phyloP scores from a whole-genome alignment of 2,888 invertebrate genomes.

The Drosophila pegasa region DNA sequence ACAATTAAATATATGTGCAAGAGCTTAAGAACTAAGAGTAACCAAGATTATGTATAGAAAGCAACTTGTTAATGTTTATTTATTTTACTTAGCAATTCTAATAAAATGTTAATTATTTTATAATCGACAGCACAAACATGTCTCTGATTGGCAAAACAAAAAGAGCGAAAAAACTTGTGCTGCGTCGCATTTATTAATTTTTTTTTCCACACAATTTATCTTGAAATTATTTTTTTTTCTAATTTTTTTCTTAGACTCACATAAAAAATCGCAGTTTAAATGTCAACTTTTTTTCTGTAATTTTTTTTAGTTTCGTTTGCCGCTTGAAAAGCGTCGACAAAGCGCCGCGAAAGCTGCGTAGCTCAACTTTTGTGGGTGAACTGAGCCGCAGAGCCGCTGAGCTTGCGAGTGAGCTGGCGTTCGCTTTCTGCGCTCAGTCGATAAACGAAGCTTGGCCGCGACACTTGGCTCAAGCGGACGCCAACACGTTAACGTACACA shows the following conservation, averaged over 20 bases:
- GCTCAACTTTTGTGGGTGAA: slow-evolving; percentile 38
- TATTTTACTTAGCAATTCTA: not conserved
- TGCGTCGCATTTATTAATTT: slow-evolving; percentile 56
- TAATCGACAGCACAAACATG: not conserved
- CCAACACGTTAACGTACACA: slow-evolving; percentile 34
- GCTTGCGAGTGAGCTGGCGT: slow-evolving; percentile 68
- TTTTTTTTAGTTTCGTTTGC: slow-evolving; percentile 9
- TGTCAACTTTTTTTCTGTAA: slow-evolving; percentile 28
- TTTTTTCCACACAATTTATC: slow-evolving; percentile 52
- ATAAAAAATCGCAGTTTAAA: slow-evolving; percentile 49
- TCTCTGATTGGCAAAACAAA: not conserved
- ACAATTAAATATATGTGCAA: slow-evolving; percentile 31
- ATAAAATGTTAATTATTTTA: not conserved
- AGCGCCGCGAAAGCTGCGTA: slow-evolving; percentile 51
- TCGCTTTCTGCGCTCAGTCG: slow-evolving; percentile 70
- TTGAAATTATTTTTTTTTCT: slow-evolving; percentile 26
- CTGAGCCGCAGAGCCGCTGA: slow-evolving; percentile 18
- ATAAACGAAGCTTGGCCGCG: slow-evolving; percentile 79
- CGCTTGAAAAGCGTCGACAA: slow-evolving; percentile 45
- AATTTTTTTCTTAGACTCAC: slow-evolving; percentile 17
- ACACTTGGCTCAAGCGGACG: slow-evolving; percentile 74
- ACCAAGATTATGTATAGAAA: not conserved
- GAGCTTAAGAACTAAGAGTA: slow-evolving; percentile 3
- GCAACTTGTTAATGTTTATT: not conserved
- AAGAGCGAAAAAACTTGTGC: slow-evolving; percentile 35